phyloP scores from a whole-genome alignment of 2,113 vertebrate species.

The Potamarius usumacintae region DNA sequence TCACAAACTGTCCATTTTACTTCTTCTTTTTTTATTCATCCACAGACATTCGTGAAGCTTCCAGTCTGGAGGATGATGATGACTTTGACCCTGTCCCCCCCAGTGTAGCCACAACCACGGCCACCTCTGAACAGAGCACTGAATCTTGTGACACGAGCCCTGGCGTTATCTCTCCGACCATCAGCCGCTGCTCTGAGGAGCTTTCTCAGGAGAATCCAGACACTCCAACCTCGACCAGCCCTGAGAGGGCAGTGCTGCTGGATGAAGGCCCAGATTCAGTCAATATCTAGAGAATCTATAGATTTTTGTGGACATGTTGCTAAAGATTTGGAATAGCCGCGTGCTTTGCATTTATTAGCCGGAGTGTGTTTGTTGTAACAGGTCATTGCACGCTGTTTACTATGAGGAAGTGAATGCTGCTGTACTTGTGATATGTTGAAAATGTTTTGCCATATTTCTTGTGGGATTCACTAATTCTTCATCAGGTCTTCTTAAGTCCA shows the following conservation, averaged over 20 bases:
- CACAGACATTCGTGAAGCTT: constrained; percentile 83
- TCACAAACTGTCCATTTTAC: background rate
- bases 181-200: constrained; percentile 91
- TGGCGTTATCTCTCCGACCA: constrained; percentile 83
- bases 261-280: constrained; percentile 76
- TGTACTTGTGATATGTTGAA: background rate
- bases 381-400: background rate
- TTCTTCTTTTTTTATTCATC: background rate
- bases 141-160: constrained; percentile 94
- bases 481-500: background rate
- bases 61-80: constrained; percentile 83
- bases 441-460: background rate
- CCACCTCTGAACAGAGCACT: constrained; percentile 90
- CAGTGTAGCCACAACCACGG: constrained; percentile 77
- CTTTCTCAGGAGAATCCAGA: constrained; percentile 79
- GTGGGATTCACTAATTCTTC: background rate
- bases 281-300: constrained; percentile 58
- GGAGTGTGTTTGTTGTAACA: background rate
- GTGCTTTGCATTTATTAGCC: background rate
- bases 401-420: background rate
- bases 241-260: constrained; percentile 65
- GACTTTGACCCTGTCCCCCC: constrained; percentile 83
- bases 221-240: constrained; percentile 77
- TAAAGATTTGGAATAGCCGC: background rate
- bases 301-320: background rate